A percentile compares a stretch with the other conserved stretches of the same genome.
Evolutionary conservation across 2,113 vertebrate genomes (phyloP).

Genomic region (Thalassoma bifasciatum): DNA sequence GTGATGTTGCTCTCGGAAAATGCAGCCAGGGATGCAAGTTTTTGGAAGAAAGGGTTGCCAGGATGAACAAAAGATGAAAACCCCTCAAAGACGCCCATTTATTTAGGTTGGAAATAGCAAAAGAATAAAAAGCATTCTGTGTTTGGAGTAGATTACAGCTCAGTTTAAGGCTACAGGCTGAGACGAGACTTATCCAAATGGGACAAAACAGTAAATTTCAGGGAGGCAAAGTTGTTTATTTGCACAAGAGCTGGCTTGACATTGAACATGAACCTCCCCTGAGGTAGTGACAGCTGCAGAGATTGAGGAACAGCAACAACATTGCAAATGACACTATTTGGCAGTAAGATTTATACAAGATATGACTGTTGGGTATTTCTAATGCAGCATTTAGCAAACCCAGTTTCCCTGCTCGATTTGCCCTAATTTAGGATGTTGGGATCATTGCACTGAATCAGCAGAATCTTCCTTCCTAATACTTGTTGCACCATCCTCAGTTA

Average conservation of each 20-base stretch:
- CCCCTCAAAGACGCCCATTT: no score
- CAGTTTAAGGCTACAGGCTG: slow-evolving; percentile 5
- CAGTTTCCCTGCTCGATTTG: slow-evolving; percentile 5
- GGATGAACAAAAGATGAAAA: no score
- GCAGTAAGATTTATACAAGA: slow-evolving; percentile 12
- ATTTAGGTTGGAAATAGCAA: no score
- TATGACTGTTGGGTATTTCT: slow-evolving; percentile 16
- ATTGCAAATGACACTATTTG: slow-evolving; percentile 19
- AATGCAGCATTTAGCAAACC: slow-evolving; percentile 2
- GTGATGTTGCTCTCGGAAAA: no score
- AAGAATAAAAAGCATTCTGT: no score
- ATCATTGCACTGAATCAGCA: slow-evolving; percentile 31
- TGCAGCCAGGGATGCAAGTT: no score
- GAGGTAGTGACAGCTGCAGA: background rate
- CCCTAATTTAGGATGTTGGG: slow-evolving; percentile 5
- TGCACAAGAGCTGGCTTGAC: background rate
- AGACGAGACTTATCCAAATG: background rate
- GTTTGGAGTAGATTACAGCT: background rate
- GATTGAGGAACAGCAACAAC: background rate
- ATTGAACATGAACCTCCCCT: background rate
- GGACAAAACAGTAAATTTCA: background rate
- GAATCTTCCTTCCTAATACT: background rate
- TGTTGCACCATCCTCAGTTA: slow-evolving; percentile 38
- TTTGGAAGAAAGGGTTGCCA: no score
- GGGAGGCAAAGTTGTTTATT: background rate